phyloP scores from a whole-genome alignment of 37 sponge, comb jelly and placozoan genomes.

The Bolinopsis microptera region DNA sequence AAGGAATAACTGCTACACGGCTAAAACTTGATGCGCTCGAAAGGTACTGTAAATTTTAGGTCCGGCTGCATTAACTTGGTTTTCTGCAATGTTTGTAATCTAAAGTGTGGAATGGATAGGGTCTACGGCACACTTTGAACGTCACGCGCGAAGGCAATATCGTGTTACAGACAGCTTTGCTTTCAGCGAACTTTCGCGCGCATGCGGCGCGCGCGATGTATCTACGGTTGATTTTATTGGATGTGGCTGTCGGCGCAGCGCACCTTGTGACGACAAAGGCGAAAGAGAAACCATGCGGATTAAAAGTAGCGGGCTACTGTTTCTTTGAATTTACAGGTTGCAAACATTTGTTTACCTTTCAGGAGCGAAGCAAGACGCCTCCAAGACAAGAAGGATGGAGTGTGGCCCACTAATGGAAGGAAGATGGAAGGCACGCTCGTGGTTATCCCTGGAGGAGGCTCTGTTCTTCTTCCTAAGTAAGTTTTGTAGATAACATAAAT shows the following conservation, averaged over 20 bases:
- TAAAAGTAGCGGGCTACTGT: too few species aligned
- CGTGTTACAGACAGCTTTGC: conserved; percentile 47
- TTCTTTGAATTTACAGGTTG: too few species aligned
- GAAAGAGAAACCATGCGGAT: background rate
- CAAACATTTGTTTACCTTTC: too few species aligned
- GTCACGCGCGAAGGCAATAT: background rate
- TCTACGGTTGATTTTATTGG: too few species aligned
- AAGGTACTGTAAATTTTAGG: background rate
- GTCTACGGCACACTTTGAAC: background rate
- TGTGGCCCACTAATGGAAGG: conserved; percentile 35
- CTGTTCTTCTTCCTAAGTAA: conserved; percentile 56
- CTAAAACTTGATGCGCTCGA: conserved; percentile 59
- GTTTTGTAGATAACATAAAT: too few species aligned
- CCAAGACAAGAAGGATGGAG: conserved; percentile 4
- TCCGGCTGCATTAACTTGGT: background rate
- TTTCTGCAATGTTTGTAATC: background rate
- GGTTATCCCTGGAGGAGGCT: conserved; percentile 53
- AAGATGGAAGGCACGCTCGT: conserved; percentile 59
- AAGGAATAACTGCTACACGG: conserved; percentile 33
- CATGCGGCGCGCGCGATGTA: background rate
- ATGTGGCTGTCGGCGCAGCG: too few species aligned
- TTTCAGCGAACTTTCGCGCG: conserved; percentile 46
- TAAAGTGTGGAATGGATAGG: background rate
- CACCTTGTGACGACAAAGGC: background rate
- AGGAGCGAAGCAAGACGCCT: conserved; percentile 47